A percentile compares a stretch with the other conserved stretches of the same genome.
Evolutionary conservation across 2,888 invertebrate species (phyloP).

Genomic region (Drosophila diplacantha): DNA sequence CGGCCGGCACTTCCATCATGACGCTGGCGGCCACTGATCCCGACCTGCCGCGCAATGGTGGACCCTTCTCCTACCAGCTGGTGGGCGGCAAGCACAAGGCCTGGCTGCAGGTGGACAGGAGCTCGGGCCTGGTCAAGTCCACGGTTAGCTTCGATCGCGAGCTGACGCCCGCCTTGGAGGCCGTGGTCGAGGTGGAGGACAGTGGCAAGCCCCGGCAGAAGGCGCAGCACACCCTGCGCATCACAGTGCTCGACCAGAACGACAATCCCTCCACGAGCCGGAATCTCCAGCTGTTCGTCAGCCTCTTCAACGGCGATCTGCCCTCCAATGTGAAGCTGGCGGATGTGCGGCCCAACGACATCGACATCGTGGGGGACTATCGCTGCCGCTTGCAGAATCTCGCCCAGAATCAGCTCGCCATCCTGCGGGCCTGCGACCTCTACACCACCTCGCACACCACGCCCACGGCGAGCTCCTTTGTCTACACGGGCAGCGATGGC

Average conservation of each 20-base stretch:
- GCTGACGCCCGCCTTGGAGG: constrained; percentile 84
- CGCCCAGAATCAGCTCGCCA: constrained; percentile 80
- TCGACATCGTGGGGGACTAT: constrained; percentile 93
- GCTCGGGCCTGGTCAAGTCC: constrained; percentile 88
- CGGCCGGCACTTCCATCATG: constrained; percentile 88
- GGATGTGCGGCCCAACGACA: constrained; percentile 94
- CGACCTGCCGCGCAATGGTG: constrained; percentile 93
- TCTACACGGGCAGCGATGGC: constrained; percentile 93
- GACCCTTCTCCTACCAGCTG: constrained; percentile 90
- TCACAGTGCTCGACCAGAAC: constrained; percentile 91
- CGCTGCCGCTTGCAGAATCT: constrained; percentile 84
- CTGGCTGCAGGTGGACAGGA: constrained; percentile 86
- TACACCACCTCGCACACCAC: constrained; percentile 84
- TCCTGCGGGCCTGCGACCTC: constrained; percentile 88
- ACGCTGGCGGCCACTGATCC: constrained; percentile 92
- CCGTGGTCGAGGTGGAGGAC: constrained; percentile 91
- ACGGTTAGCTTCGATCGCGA: constrained; percentile 90
- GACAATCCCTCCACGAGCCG: constrained; percentile 92
- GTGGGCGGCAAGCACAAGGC: constrained; percentile 88
- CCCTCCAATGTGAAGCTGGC: constrained; percentile 89
- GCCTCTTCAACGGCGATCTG: constrained; percentile 86
- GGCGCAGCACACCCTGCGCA: constrained; percentile 86
- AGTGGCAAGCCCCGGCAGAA: constrained; percentile 90
- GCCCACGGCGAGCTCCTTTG: constrained; percentile 86
- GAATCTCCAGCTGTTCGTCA: constrained; percentile 88